These are phyloP conservation scores for Chanos chanos DNA, from an alignment of 2,797 vertebrate species.

Conservation along the genomic window DNA sequence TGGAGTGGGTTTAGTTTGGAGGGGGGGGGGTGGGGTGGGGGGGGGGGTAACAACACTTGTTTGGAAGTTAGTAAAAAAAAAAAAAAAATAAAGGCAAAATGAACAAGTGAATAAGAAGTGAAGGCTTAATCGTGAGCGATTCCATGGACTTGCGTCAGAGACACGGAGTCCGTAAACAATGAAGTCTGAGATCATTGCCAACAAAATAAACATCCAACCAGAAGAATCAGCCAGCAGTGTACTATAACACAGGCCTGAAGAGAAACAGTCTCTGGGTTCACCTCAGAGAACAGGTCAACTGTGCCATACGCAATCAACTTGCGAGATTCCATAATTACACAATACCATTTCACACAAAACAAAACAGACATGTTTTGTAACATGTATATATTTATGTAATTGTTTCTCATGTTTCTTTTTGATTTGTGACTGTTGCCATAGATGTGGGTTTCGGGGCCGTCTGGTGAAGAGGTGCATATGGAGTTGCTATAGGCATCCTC, in stretches of 20 bases:
- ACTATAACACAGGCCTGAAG: constrained; percentile 12
- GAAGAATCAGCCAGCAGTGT: constrained; percentile 8
- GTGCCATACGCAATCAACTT: too few relatives aligned
- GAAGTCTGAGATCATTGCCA: constrained; percentile 26
- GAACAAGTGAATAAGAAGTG: constrained; percentile 27
- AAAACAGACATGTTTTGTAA: too few relatives aligned
- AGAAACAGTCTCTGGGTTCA: background rate
- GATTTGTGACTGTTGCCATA: too few relatives aligned
- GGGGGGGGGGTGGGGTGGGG: background rate
- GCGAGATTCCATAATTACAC: too few relatives aligned
- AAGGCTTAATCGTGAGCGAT: too few relatives aligned
- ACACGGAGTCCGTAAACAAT: constrained; percentile 29
- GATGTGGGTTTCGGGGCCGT: constrained; percentile 1
- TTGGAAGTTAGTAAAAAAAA: too few relatives aligned
- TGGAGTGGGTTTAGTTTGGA: background rate
- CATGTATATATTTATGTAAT: too few relatives aligned
- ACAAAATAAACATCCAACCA: constrained; percentile 36
- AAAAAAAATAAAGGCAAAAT: too few relatives aligned
- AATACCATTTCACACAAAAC: too few relatives aligned
- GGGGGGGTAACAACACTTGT: too few relatives aligned
- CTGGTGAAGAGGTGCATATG: background rate
- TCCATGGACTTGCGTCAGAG: constrained; percentile 29
- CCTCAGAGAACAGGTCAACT: too few relatives aligned
- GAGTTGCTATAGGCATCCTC: constrained; percentile 17
- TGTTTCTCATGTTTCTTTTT: too few relatives aligned